Evolutionary conservation across 2,888 invertebrate species (phyloP).

Genomic region (Volucella inanis): DNA sequence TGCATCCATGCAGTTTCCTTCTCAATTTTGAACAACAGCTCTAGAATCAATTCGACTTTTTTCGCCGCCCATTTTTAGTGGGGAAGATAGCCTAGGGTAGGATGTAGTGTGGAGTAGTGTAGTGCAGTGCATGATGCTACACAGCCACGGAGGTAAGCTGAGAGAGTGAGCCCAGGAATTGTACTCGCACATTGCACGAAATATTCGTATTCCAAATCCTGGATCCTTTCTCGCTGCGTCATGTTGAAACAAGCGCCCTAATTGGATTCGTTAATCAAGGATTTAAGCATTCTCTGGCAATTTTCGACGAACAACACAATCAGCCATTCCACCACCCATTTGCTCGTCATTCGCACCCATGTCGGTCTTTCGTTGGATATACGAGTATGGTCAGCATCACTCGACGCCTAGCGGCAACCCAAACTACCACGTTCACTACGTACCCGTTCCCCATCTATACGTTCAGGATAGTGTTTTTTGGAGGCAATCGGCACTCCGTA

Average conservation of each 20-base stretch:
- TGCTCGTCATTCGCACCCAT: conserved; percentile 9
- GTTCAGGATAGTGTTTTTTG: conserved; percentile 52
- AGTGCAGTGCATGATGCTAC: conserved; percentile 40
- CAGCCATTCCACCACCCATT: conserved; percentile 35
- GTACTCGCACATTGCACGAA: conserved; percentile 71
- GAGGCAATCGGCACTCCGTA: conserved; percentile 60
- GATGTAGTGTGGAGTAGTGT: background rate
- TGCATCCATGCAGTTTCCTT: conserved; percentile 60
- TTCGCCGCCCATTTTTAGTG: conserved; percentile 44
- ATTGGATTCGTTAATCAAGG: conserved; percentile 79
- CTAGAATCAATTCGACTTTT: conserved; percentile 45
- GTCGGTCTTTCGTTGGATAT: conserved; percentile 16
- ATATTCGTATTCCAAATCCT: conserved; percentile 73
- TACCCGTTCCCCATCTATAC: conserved; percentile 11
- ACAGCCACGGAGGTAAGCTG: conserved; percentile 60
- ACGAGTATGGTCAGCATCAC: conserved; percentile 55
- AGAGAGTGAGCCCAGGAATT: conserved; percentile 67
- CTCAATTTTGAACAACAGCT: background rate
- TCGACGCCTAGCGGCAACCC: conserved; percentile 51
- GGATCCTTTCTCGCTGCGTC: conserved; percentile 76
- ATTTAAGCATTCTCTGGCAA: conserved; percentile 78
- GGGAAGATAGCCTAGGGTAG: background rate
- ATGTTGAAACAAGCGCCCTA: conserved; percentile 78
- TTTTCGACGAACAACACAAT: conserved; percentile 76
- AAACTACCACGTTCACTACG: conserved; percentile 28